These are phyloP conservation scores for Periphyllus acericola DNA, from an alignment of 2,888 invertebrate species.

Conservation along the genomic window DNA sequence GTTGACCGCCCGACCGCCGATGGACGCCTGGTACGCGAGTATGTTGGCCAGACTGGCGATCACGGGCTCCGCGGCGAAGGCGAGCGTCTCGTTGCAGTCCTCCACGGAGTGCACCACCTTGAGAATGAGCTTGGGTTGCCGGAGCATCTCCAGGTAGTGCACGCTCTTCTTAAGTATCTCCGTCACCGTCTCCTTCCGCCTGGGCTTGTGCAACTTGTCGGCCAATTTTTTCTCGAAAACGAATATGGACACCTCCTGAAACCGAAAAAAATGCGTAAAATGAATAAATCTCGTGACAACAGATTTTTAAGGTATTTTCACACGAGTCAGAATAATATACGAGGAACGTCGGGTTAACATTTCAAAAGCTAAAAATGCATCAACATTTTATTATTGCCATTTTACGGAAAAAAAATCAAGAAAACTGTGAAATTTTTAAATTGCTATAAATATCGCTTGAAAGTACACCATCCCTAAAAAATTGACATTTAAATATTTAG, in stretches of 20 bases:
- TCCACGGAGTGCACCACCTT: constrained; percentile 78
- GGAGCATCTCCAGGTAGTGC: constrained; percentile 80
- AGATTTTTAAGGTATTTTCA: too few relatives aligned
- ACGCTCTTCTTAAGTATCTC: constrained; percentile 86
- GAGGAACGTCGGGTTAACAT: too few relatives aligned
- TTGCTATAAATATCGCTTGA: too few relatives aligned
- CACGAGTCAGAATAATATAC: too few relatives aligned
- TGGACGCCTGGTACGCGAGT: constrained; percentile 77
- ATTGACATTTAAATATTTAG: too few relatives aligned
- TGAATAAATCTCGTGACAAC: constrained; percentile 25
- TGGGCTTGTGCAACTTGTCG: constrained; percentile 91
- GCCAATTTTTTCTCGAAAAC: constrained; percentile 92
- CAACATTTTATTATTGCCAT: too few relatives aligned
- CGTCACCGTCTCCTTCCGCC: constrained; percentile 89
- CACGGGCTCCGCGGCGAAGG: constrained; percentile 94
- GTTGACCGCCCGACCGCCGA: constrained; percentile 68
- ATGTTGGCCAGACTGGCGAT: constrained; percentile 90
- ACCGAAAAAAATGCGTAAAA: constrained; percentile 64
- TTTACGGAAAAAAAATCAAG: too few relatives aligned
- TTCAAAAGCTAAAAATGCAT: too few relatives aligned
- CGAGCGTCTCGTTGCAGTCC: constrained; percentile 86
- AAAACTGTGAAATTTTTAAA: too few relatives aligned
- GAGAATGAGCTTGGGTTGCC: constrained; percentile 83
- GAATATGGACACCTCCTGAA: constrained; percentile 91
- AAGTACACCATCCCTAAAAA: too few relatives aligned